phyloP scores from a whole-genome alignment of 2,888 invertebrate genomes.

The Cephus pulcher region DNA sequence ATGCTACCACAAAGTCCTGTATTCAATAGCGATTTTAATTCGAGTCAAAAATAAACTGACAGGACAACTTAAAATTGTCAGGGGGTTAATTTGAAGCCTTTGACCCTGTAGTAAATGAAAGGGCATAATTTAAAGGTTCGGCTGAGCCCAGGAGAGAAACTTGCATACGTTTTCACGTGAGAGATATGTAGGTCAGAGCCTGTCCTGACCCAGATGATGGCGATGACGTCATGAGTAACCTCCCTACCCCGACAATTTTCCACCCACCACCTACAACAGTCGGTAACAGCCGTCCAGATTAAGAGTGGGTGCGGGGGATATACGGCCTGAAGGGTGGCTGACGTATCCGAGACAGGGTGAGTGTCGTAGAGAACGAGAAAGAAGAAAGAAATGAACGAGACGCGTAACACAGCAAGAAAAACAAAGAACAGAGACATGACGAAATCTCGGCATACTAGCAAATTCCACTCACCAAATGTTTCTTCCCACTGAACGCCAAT shows the following conservation, averaged over 20 bases:
- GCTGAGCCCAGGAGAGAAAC: background rate
- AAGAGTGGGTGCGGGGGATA: background rate
- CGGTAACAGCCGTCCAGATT: background rate
- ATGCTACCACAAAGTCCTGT: background rate
- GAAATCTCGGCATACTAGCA: background rate
- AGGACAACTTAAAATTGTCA: background rate
- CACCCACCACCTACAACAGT: background rate
- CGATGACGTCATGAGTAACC: conserved; percentile 51
- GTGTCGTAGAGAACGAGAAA: background rate
- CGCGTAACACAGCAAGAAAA: background rate
- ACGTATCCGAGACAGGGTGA: background rate
- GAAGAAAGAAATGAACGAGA: background rate
- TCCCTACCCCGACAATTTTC: conserved; percentile 15
- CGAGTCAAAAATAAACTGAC: background rate
- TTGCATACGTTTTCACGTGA: conserved; percentile 26
- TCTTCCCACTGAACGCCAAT: background rate
- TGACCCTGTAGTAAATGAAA: background rate
- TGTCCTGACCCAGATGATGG: conserved; percentile 59
- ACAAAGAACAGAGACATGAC: background rate
- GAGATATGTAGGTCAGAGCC: conserved; percentile 52
- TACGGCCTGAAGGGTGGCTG: background rate
- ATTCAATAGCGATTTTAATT: background rate
- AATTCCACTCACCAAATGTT: background rate
- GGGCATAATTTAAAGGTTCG: background rate
- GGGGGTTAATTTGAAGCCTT: background rate